Conservation (phyloP, 2,797 vertebrate genomes). For the Onychomys leucogaster region DNA sequence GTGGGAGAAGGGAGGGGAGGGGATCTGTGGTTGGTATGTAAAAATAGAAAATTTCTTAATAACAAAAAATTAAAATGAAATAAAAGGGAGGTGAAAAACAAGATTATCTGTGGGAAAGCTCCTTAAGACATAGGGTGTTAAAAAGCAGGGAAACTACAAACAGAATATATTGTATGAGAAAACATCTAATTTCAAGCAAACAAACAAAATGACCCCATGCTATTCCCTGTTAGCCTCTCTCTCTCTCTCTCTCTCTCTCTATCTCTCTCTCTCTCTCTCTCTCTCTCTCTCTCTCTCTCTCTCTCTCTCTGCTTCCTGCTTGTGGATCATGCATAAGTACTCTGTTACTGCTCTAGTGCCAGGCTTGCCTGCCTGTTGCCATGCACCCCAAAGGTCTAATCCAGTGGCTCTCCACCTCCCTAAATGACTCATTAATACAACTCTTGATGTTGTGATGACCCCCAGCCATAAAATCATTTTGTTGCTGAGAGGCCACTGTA, state of each 20-base stretch:
- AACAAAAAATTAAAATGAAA: too few relatives aligned
- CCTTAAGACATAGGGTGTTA: too few relatives aligned
- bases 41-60: too few relatives aligned
- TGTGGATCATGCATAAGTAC: neutral
- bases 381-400: neutral
- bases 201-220: neutral
- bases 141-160: neutral
- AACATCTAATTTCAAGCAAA: neutral
- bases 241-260: neutral
- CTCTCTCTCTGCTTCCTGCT: too few relatives aligned
- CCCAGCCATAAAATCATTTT: neutral
- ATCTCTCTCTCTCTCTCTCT: neutral
- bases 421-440: neutral
- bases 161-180: neutral
- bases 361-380: neutral
- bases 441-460: neutral
- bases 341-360: too few relatives aligned
- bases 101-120: neutral
- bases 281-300: neutral
- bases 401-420: neutral
- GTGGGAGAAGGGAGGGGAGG: too few relatives aligned
- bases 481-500: too few relatives aligned
- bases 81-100: neutral
- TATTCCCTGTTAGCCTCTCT: neutral
- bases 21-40: too few relatives aligned